Evolutionary conservation across 2,888 invertebrate genomes (phyloP).

Genomic region (Sicus ferrugineus): DNA sequence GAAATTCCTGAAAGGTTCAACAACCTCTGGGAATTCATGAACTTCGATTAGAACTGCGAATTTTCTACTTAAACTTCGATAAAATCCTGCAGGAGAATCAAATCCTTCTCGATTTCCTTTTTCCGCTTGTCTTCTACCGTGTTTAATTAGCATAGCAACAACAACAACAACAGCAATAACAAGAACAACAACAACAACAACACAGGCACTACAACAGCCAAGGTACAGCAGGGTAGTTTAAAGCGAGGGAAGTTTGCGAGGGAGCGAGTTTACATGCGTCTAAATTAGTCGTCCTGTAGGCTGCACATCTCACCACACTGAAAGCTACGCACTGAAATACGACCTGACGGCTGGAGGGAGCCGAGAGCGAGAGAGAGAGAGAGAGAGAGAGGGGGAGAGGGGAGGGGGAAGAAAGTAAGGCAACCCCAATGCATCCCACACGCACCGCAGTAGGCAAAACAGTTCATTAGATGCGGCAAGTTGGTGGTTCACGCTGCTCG

Average conservation of each 20-base stretch:
- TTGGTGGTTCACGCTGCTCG: neutral
- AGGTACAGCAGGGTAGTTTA: neutral
- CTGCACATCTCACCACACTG: too few species aligned
- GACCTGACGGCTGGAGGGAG: too few species aligned
- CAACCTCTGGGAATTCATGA: too few species aligned
- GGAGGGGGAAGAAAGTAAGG: neutral
- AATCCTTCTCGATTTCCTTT: neutral
- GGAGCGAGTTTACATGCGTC: neutral
- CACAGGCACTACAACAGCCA: neutral
- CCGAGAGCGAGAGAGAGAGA: too few species aligned
- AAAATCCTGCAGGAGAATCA: too few species aligned
- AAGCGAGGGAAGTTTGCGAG: neutral
- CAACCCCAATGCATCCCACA: slow-evolving; percentile 10
- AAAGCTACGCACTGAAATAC: too few species aligned
- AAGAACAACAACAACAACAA: neutral
- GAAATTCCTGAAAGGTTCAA: too few species aligned
- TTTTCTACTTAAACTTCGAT: too few species aligned
- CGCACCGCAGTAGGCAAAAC: neutral
- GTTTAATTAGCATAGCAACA: slow-evolving; percentile 35
- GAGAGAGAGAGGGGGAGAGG: too few species aligned
- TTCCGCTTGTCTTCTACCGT: neutral
- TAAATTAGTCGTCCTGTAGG: too few species aligned
- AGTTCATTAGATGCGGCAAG: slow-evolving; percentile 24
- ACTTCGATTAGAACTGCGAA: too few species aligned
- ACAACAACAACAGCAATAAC: slow-evolving; percentile 30